Percentiles rank a stretch among this genome's conserved stretches.
Conservation (phyloP, 1,140 invertebrate species). For the Drosophila ambigua region DNA sequence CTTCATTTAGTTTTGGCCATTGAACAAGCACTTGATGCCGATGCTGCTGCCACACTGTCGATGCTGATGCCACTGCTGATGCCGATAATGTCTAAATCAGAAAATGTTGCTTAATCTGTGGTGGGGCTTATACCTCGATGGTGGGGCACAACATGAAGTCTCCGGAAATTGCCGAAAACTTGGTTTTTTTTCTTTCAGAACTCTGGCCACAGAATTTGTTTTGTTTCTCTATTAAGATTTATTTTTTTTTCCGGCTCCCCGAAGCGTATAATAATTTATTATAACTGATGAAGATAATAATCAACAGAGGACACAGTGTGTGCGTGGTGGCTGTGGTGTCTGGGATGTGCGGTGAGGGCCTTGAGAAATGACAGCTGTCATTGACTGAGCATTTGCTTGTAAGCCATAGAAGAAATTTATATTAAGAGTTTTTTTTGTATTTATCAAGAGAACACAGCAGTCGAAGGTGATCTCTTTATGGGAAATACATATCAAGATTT, state of each 20-base stretch:
- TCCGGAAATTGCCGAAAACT: constrained; percentile 48
- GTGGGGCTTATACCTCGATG: constrained; percentile 4
- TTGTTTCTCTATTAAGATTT: constrained; percentile 8
- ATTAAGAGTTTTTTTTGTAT: not conserved
- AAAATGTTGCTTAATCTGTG: constrained; percentile 1
- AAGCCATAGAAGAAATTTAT: not conserved
- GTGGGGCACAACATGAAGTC: too few species aligned
- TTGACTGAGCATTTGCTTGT: not conserved
- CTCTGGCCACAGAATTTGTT: not conserved
- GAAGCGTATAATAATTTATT: constrained; percentile 6
- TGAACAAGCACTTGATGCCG: constrained; percentile 1
- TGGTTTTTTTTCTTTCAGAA: constrained; percentile 3
- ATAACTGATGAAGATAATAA: not conserved
- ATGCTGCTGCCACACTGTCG: not conserved
- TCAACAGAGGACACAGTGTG: too few species aligned
- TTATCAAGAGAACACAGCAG: not conserved
- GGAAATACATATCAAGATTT: too few species aligned
- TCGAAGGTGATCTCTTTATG: too few species aligned
- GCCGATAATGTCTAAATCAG: constrained; percentile 36
- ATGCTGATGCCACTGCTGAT: not conserved
- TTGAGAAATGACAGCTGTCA: constrained; percentile 14
- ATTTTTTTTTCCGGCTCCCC: not conserved
- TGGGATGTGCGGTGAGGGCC: too few species aligned
- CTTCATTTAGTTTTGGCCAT: constrained; percentile 43
- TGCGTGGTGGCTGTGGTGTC: too few species aligned